A percentile compares a stretch with the other conserved stretches of the same genome.
phyloP scores from a whole-genome alignment of 2,888 invertebrate species.

The Xylota segnis region DNA sequence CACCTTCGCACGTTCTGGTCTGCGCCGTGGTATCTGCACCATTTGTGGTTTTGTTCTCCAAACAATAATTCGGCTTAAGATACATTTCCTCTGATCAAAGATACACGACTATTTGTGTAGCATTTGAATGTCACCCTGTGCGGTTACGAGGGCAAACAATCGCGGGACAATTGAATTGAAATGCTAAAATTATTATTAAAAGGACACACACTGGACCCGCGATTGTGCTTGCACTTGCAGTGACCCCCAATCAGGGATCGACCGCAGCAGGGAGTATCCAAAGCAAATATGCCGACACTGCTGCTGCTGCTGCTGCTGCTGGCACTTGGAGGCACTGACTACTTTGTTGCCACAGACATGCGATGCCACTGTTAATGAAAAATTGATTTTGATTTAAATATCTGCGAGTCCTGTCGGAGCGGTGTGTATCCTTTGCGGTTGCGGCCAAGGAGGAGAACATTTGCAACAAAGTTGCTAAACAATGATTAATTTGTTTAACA shows the following conservation, averaged over 20 bases:
- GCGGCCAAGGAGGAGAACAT: background rate
- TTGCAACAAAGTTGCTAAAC: conserved; percentile 65
- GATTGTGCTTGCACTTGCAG: background rate
- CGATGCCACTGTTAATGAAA: conserved; percentile 2
- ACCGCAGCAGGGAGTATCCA: background rate
- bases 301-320: background rate
- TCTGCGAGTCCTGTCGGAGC: background rate
- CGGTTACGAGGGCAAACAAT: conserved; percentile 24
- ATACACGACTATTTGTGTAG: background rate
- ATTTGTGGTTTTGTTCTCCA: conserved; percentile 22
- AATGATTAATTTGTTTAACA: conserved; percentile 46
- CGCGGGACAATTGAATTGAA: conserved; percentile 28
- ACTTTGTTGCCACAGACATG: background rate
- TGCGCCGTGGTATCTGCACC: background rate
- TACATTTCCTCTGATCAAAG: background rate
- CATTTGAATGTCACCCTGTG: conserved; percentile 36
- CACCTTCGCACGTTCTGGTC: conserved; percentile 13
- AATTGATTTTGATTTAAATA: background rate
- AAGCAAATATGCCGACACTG: conserved; percentile 14
- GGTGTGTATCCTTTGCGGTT: background rate
- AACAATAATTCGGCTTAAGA: conserved; percentile 2
- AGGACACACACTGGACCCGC: conserved; percentile 1
- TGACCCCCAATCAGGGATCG: conserved; percentile 13
- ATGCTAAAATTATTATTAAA: conserved; percentile 2
- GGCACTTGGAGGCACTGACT: background rate